Evolutionary conservation across 2,113 vertebrate genomes (phyloP).

Genomic region (Carassius carassius): DNA sequence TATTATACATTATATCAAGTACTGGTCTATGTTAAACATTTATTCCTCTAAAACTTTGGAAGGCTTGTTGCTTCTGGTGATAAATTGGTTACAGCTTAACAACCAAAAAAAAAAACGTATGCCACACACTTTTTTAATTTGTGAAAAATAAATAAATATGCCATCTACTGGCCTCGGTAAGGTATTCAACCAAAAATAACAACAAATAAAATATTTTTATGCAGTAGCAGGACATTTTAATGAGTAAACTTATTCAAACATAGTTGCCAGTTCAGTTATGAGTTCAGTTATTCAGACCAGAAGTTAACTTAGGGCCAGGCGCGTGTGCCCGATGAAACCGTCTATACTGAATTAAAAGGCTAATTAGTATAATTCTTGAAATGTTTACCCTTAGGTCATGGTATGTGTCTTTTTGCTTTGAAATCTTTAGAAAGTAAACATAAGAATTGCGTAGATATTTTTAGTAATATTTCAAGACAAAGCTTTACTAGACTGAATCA

Average conservation of each 20-base stretch:
- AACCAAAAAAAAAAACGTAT: not conserved
- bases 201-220: no score
- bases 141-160: not conserved
- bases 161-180: not conserved
- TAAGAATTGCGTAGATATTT: no score
- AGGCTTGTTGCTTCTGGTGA: not conserved
- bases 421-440: no score
- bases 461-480: no score
- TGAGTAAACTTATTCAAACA: not conserved
- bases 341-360: no score
- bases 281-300: no score
- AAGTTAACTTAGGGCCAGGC: no score
- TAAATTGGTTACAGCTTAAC: not conserved
- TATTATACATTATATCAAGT: not conserved
- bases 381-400: no score
- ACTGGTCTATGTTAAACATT: not conserved
- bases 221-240: not conserved
- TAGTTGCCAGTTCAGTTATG: not conserved
- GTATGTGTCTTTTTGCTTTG: not conserved
- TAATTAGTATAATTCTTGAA: no score
- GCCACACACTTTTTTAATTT: not conserved
- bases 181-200: not conserved
- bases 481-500: no score
- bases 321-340: no score
- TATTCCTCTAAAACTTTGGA: not conserved